Conservation (phyloP, 2,113 vertebrate genomes). For the Pygoscelis adeliae region DNA sequence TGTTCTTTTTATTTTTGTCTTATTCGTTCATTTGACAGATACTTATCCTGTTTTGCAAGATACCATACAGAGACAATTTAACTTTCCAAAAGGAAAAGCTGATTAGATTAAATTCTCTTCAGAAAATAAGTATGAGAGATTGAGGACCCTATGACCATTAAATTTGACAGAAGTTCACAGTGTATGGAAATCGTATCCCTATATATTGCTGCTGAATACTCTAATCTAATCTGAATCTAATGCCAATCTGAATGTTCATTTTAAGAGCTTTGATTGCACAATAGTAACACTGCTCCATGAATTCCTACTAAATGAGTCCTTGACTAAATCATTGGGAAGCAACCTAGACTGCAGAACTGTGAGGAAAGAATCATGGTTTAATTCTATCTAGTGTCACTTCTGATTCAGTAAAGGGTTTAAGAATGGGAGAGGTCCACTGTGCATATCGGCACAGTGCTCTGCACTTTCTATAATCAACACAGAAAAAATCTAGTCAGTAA, state of each 20-base stretch:
- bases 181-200: not conserved
- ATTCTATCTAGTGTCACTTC: not conserved
- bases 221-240: not conserved
- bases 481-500: not conserved
- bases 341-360: not conserved
- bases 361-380: not conserved
- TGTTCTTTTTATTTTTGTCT: not conserved
- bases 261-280: not conserved
- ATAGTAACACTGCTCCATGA: not conserved
- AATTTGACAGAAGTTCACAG: not conserved
- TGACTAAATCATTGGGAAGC: not conserved
- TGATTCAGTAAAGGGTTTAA: not conserved
- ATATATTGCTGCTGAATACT: not conserved
- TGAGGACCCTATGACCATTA: not conserved
- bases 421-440: not conserved
- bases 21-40: conserved; percentile 4
- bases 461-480: not conserved
- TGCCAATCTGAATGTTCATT: not conserved
- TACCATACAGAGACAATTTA: not conserved
- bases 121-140: not conserved
- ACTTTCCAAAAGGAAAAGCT: conserved; percentile 5
- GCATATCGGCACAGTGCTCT: not conserved
- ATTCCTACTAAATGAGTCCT: not conserved
- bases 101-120: not conserved
- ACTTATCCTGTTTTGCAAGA: not conserved